These are phyloP conservation scores for Crossocerus cetratus DNA, from an alignment of 2,888 invertebrate species.

Conservation along the genomic window DNA sequence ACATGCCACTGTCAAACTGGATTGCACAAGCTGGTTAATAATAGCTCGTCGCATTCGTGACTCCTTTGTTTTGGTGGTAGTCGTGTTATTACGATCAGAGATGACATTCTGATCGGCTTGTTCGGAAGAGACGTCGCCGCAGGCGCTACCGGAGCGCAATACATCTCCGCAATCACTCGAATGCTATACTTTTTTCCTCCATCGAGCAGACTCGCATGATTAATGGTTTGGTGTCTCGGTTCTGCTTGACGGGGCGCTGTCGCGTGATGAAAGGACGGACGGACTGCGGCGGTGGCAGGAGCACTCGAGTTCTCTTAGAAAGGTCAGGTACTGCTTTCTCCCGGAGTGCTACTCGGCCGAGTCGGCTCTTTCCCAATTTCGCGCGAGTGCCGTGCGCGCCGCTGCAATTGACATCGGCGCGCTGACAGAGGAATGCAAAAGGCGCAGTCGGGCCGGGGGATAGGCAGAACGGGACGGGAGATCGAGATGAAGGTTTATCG, in stretches of 20 bases:
- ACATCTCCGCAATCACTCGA: not conserved
- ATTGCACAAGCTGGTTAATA: conserved; percentile 1
- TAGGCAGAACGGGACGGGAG: no score
- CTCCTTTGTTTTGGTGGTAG: conserved; percentile 1
- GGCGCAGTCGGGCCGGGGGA: not conserved
- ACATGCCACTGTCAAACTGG: no score
- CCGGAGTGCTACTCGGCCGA: not conserved
- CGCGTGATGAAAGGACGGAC: not conserved
- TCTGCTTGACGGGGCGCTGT: not conserved
- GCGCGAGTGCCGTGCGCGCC: not conserved
- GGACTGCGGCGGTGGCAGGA: not conserved
- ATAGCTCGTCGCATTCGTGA: not conserved
- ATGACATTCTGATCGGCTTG: conserved; percentile 10
- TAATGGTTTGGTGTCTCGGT: not conserved
- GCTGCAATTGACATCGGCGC: not conserved
- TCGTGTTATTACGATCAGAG: not conserved
- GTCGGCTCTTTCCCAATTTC: not conserved
- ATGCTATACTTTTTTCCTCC: not conserved
- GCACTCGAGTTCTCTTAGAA: not conserved
- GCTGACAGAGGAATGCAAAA: not conserved
- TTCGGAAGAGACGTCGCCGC: not conserved
- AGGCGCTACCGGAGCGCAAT: not conserved
- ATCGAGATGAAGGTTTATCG: not conserved
- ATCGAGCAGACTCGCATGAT: not conserved
- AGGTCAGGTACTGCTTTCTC: conserved; percentile 13